Evolutionary conservation across 2,797 vertebrate genomes (phyloP).

Genomic region (Xenentodon cancila): DNA sequence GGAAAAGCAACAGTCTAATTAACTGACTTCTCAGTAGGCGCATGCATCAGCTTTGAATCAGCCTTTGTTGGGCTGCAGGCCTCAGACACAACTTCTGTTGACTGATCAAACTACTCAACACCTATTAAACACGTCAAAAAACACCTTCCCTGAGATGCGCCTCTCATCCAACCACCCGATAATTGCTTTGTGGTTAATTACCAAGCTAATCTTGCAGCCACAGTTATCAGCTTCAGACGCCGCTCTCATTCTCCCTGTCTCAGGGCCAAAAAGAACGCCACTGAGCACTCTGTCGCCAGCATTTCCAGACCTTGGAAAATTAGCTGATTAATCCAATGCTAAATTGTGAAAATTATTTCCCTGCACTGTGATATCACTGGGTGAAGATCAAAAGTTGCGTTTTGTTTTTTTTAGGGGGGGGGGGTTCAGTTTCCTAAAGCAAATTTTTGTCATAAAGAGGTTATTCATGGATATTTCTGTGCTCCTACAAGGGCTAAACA

Average conservation of each 20-base stretch:
- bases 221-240: conserved; percentile 73
- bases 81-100: conserved; percentile 70
- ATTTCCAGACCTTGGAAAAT: conserved; percentile 69
- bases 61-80: conserved; percentile 66
- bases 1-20: conserved; percentile 79
- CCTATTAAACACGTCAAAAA: conserved; percentile 82
- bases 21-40: conserved; percentile 77
- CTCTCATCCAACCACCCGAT: conserved; percentile 79
- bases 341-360: conserved; percentile 62
- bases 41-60: conserved; percentile 71
- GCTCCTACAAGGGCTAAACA: conserved; percentile 8
- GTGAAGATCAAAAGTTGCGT: conserved; percentile 48
- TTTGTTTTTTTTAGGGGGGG: too few species aligned
- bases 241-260: conserved; percentile 58
- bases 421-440: conserved; percentile 15
- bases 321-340: conserved; percentile 69
- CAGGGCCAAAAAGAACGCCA: conserved; percentile 58
- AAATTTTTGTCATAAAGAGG: conserved; percentile 39
- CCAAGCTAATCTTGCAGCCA: conserved; percentile 77
- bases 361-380: conserved; percentile 63
- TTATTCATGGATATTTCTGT: conserved; percentile 30
- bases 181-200: conserved; percentile 87
- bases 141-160: conserved; percentile 76
- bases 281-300: conserved; percentile 38
- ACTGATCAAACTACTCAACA: conserved; percentile 83